Conservation (phyloP, 2,888 invertebrate genomes). For the Mellilla xanthometata region DNA sequence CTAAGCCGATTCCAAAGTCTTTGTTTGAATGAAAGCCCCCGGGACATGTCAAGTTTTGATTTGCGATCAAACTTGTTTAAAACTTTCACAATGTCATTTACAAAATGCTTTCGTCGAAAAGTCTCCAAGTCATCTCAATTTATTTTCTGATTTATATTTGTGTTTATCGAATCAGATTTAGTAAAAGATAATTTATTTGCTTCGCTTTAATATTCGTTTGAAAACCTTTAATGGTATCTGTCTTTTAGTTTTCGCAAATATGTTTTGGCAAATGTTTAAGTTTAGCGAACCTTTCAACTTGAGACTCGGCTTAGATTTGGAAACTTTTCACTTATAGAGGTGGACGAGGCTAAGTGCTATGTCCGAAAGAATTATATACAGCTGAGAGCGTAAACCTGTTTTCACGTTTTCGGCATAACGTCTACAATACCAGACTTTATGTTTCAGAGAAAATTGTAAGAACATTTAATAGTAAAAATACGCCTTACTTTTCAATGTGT, state of each 20-base stretch:
- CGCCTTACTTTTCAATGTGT: too few species aligned
- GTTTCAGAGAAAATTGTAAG: too few species aligned
- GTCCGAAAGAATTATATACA: slow-evolving; percentile 7
- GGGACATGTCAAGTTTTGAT: slow-evolving; percentile 36
- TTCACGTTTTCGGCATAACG: background rate
- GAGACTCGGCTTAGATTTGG: background rate
- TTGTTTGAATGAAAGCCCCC: slow-evolving; percentile 11
- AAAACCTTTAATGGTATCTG: background rate
- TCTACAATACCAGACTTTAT: too few species aligned
- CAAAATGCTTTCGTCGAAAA: slow-evolving; percentile 37
- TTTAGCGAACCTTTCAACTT: background rate
- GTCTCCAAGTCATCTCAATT: slow-evolving; percentile 30
- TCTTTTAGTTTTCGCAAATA: background rate
- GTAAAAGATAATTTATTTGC: slow-evolving; percentile 9
- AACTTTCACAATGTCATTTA: slow-evolving; percentile 40
- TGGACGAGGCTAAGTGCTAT: slow-evolving; percentile 9
- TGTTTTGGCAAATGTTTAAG: background rate
- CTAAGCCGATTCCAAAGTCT: too few species aligned
- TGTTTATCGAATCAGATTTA: slow-evolving; percentile 12
- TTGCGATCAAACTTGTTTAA: slow-evolving; percentile 40
- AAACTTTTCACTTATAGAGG: slow-evolving; percentile 14
- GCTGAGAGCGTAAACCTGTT: background rate
- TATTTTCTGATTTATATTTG: slow-evolving; percentile 23
- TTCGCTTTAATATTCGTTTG: slow-evolving; percentile 3
- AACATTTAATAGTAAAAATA: too few species aligned